These are phyloP conservation scores for Aporophyla lueneburgensis DNA, from an alignment of 2,888 invertebrate genomes.

Conservation along the genomic window DNA sequence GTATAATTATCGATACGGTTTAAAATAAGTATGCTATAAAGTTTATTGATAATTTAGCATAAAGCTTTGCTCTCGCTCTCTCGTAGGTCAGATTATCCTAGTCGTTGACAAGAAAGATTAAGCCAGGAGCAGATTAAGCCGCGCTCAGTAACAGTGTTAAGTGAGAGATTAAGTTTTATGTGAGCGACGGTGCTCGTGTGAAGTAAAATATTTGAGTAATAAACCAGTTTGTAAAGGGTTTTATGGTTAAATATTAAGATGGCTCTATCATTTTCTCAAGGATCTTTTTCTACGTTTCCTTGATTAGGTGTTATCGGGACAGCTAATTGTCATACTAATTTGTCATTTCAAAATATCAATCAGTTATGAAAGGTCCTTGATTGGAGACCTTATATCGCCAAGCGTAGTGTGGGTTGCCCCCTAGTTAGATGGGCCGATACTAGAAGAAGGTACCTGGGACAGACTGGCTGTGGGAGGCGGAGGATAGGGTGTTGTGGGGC, in stretches of 20 bases:
- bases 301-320: background rate
- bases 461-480: too few relatives aligned
- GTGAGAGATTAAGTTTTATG: constrained; percentile 66
- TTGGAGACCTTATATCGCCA: too few relatives aligned
- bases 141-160: constrained; percentile 54
- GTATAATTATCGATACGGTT: constrained; percentile 59
- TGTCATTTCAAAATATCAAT: background rate
- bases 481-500: too few relatives aligned
- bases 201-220: constrained; percentile 63
- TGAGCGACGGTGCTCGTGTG: constrained; percentile 51
- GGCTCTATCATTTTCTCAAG: constrained; percentile 4
- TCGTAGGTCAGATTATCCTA: constrained; percentile 45
- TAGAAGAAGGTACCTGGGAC: too few relatives aligned
- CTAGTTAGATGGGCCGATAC: too few relatives aligned
- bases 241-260: constrained; percentile 49
- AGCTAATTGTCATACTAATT: background rate
- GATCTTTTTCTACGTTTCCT: background rate
- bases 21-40: constrained; percentile 58
- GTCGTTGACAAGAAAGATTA: constrained; percentile 64
- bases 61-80: constrained; percentile 36
- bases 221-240: constrained; percentile 51
- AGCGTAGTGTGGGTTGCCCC: too few relatives aligned
- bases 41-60: constrained; percentile 57
- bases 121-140: constrained; percentile 53
- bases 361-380: too few relatives aligned